phyloP scores from a whole-genome alignment of 2,888 invertebrate genomes.

The Dryadula phaetusa region DNA sequence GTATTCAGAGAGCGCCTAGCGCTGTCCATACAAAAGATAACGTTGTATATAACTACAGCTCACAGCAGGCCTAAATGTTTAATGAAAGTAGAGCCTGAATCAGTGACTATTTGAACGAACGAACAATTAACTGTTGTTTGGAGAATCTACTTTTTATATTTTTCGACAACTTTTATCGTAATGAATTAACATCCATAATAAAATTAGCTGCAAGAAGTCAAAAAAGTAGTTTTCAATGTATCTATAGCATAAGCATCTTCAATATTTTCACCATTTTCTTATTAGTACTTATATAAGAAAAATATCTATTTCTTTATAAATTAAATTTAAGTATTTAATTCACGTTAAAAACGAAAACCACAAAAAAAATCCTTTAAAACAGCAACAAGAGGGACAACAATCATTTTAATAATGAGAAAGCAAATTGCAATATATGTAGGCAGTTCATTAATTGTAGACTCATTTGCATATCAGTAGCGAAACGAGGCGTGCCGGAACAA shows the following conservation, averaged over 20 bases:
- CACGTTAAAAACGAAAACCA: neutral
- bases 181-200: no score
- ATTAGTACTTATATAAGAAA: no score
- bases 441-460: conserved; percentile 30
- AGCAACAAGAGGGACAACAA: conserved; percentile 9
- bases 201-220: no score
- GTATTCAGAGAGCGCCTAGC: conserved; percentile 62
- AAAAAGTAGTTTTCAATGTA: no score
- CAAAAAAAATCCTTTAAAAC: conserved; percentile 1
- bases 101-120: conserved; percentile 22
- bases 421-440: conserved; percentile 23
- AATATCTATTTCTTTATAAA: no score
- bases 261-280: no score
- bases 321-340: neutral
- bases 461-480: conserved; percentile 41
- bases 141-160: neutral
- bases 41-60: conserved; percentile 56
- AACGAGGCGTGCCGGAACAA: conserved; percentile 38
- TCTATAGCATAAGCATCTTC: no score
- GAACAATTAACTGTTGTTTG: neutral
- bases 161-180: no score
- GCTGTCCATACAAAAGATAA: conserved; percentile 48
- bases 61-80: conserved; percentile 37
- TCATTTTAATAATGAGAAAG: conserved; percentile 25
- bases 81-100: conserved; percentile 22